Conservation (phyloP, 2,888 invertebrate genomes). For the Boloria euphrosyne region DNA sequence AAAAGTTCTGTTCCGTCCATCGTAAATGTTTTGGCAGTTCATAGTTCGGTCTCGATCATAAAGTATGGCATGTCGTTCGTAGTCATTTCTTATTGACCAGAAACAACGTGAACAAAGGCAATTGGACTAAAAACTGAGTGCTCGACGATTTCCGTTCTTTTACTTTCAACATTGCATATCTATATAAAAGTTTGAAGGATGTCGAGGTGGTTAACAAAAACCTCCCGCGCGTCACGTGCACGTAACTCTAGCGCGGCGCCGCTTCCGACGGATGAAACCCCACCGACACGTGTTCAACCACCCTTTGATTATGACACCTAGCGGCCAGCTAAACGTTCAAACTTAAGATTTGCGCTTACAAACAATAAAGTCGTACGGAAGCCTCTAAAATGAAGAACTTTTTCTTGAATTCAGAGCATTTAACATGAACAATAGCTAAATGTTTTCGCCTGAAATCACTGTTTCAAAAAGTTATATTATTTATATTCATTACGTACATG, state of each 20-base stretch:
- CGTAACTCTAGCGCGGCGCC: conserved; percentile 60
- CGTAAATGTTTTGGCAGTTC: no score
- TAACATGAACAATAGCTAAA: neutral
- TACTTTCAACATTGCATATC: conserved; percentile 37
- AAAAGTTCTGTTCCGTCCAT: no score
- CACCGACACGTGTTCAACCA: conserved; percentile 48
- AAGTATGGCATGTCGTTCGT: no score
- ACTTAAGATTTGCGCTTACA: neutral
- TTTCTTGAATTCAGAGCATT: neutral
- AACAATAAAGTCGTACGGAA: neutral
- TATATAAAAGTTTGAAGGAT: conserved; percentile 13
- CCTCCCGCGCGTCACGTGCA: conserved; percentile 64
- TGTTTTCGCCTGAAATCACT: no score
- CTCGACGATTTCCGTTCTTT: conserved; percentile 42
- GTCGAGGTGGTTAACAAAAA: conserved; percentile 57
- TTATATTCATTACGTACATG: no score
- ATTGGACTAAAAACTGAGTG: conserved; percentile 13
- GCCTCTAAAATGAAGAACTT: neutral
- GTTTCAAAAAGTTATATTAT: no score
- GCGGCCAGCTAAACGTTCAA: conserved; percentile 13
- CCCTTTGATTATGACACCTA: conserved; percentile 39
- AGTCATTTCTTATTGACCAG: neutral
- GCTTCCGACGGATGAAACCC: conserved; percentile 72
- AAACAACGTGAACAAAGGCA: conserved; percentile 14
- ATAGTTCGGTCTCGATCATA: no score